Percentiles rank a stretch among this genome's conserved stretches.
These are phyloP conservation scores for Hiodon tergisus DNA, from an alignment of 2,113 vertebrate genomes.

Conservation along the genomic window DNA sequence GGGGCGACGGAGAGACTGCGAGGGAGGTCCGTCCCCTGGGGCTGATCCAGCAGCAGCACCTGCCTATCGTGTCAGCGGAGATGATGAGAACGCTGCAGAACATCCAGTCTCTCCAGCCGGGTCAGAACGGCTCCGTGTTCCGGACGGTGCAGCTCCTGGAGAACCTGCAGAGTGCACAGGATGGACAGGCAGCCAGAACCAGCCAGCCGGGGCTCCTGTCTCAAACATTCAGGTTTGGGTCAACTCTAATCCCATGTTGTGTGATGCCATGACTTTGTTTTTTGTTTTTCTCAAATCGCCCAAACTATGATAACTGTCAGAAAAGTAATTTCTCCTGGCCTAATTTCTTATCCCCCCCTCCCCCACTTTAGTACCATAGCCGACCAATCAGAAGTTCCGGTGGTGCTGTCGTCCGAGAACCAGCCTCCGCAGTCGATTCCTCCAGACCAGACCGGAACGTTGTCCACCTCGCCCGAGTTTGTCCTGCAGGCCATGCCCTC, in stretches of 20 bases:
- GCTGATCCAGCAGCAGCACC: slow-evolving; percentile 68
- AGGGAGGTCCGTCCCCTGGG: slow-evolving; percentile 66
- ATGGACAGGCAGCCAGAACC: slow-evolving; percentile 62
- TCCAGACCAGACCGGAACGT: slow-evolving; percentile 52
- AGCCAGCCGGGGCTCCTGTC: slow-evolving; percentile 18
- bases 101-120: slow-evolving; percentile 65
- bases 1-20: slow-evolving; percentile 56
- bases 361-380: slow-evolving; percentile 57
- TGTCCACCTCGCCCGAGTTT: slow-evolving; percentile 60
- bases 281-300: not conserved
- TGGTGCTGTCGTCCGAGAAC: slow-evolving; percentile 68
- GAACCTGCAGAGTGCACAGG: slow-evolving; percentile 65
- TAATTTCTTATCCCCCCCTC: slow-evolving; percentile 8
- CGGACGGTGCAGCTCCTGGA: slow-evolving; percentile 86
- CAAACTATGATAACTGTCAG: not conserved
- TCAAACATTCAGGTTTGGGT: slow-evolving; percentile 59
- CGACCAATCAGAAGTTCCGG: slow-evolving; percentile 66
- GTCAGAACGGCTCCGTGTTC: slow-evolving; percentile 77
- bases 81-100: slow-evolving; percentile 80
- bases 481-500: slow-evolving; percentile 76
- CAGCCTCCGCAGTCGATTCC: slow-evolving; percentile 76
- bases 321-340: not conserved
- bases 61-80: slow-evolving; percentile 75
- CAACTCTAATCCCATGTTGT: slow-evolving; percentile 41
- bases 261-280: slow-evolving; percentile 43